Percentiles rank a stretch among this genome's conserved stretches.
phyloP scores from a whole-genome alignment of 2,113 vertebrate species.

The Scatophagus argus region DNA sequence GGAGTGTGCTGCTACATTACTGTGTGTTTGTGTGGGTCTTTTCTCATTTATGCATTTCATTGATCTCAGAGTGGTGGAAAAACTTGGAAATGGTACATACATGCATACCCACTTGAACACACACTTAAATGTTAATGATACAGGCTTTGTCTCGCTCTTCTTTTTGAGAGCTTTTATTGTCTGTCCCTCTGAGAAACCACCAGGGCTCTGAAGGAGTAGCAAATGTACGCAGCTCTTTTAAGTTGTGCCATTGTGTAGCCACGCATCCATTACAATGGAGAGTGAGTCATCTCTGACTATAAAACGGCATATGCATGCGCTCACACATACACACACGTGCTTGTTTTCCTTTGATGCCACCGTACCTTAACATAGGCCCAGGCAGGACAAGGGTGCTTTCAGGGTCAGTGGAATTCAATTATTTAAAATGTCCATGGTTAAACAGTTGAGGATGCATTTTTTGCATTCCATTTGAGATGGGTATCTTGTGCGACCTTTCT shows the following conservation, averaged over 20 bases:
- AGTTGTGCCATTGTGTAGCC: conserved; percentile 56
- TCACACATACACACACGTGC: conserved; percentile 19
- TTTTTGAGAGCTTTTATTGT: conserved; percentile 55
- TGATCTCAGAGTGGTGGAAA: conserved; percentile 42
- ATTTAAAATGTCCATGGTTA: conserved; percentile 48
- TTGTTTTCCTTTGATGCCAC: conserved; percentile 41
- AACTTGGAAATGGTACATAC: conserved; percentile 37
- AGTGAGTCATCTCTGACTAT: conserved; percentile 60
- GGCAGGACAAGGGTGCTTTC: conserved; percentile 24
- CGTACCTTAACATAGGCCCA: conserved; percentile 55
- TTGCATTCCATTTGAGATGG: conserved; percentile 42
- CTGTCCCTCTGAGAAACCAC: conserved; percentile 50
- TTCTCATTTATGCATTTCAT: conserved; percentile 4
- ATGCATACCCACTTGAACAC: conserved; percentile 9
- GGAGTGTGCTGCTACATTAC: neutral
- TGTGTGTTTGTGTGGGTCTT: conserved; percentile 6
- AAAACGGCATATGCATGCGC: conserved; percentile 42
- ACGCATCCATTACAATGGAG: conserved; percentile 52
- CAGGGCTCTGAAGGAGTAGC: conserved; percentile 34
- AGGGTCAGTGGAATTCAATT: conserved; percentile 64
- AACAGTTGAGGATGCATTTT: conserved; percentile 53
- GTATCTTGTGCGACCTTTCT: conserved; percentile 52
- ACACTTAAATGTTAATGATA: conserved; percentile 46
- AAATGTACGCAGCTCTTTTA: conserved; percentile 48
- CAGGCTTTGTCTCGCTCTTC: conserved; percentile 43